Conservation (phyloP, 92 coral and sea anemone species). For the Scolanthus callimorphus region DNA sequence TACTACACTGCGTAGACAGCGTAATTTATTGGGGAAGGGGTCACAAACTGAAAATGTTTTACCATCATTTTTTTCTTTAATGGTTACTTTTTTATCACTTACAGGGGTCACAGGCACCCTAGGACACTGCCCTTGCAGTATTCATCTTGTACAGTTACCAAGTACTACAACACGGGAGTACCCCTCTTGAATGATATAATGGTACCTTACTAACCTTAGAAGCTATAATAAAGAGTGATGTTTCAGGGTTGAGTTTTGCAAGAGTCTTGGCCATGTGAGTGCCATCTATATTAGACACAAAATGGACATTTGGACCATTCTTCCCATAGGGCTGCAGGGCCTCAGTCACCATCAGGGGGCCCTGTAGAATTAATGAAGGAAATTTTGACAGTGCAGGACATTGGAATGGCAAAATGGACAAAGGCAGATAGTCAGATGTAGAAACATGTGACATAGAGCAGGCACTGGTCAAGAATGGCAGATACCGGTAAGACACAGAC, state of each 20-base stretch:
- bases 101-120: no score
- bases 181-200: neutral
- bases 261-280: constrained; percentile 88
- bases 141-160: no score
- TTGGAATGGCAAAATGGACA: no score
- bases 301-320: constrained; percentile 77
- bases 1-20: no score
- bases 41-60: no score
- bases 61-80: no score
- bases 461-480: no score
- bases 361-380: constrained; percentile 38
- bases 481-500: no score
- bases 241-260: constrained; percentile 82
- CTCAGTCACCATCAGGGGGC: constrained; percentile 97
- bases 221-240: constrained; percentile 83
- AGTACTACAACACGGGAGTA: neutral
- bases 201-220: constrained; percentile 88
- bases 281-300: constrained; percentile 96
- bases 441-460: no score
- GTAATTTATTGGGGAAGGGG: no score
- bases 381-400: neutral
- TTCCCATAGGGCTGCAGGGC: constrained; percentile 85
- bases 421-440: neutral
- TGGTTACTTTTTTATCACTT: no score
- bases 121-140: no score